These are phyloP conservation scores for Zapus hudsonius DNA, from an alignment of 2,113 vertebrate species.

Conservation along the genomic window DNA sequence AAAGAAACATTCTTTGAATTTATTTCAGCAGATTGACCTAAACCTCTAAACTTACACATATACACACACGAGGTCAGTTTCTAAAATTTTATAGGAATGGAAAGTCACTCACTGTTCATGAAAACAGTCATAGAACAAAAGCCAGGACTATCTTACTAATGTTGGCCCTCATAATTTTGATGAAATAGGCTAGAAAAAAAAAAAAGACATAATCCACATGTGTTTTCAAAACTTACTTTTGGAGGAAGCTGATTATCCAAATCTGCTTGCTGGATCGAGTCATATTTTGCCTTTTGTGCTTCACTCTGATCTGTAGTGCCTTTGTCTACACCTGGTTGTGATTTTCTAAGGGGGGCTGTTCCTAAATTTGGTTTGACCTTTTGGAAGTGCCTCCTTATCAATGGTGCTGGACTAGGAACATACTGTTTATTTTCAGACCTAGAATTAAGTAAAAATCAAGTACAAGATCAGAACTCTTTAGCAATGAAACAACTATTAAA, in stretches of 20 bases:
- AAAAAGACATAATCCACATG: neutral
- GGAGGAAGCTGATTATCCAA: conserved; percentile 32
- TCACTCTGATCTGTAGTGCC: conserved; percentile 17
- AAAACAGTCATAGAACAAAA: neutral
- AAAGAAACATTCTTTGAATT: conserved; percentile 10
- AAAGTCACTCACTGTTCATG: neutral
- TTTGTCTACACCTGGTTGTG: conserved; percentile 54
- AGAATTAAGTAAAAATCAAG: conserved; percentile 65
- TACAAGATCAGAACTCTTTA: conserved; percentile 27
- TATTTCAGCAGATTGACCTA: neutral
- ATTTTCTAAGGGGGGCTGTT: conserved; percentile 67
- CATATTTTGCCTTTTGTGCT: conserved; percentile 48
- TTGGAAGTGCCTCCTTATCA: conserved; percentile 74
- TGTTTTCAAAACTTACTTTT: conserved; percentile 78
- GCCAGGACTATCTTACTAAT: neutral
- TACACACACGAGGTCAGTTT: neutral
- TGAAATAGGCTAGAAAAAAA: neutral
- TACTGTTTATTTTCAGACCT: conserved; percentile 62
- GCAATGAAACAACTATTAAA: conserved; percentile 14
- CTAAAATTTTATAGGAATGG: neutral
- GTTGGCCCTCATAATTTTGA: neutral
- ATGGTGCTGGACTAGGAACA: conserved; percentile 78
- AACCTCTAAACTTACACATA: neutral
- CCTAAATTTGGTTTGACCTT: conserved; percentile 80
- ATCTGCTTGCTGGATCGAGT: neutral